A percentile compares a stretch with the other conserved stretches of the same genome.
Conservation (phyloP, 2,888 invertebrate genomes). For the Amblyteles armatorius region DNA sequence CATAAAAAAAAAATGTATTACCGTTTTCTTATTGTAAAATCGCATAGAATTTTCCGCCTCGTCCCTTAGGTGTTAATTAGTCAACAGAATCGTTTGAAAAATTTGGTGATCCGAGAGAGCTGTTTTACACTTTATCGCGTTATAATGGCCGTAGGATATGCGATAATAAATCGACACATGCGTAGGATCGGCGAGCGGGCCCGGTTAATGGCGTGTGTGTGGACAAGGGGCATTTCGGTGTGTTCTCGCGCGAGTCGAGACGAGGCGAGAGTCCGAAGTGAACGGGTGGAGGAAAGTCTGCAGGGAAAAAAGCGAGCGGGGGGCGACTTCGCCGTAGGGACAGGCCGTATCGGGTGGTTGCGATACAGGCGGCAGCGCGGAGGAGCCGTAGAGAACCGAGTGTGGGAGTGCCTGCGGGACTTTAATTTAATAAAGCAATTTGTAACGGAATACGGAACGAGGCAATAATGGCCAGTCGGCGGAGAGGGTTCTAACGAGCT, state of each 20-base stretch:
- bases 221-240: slow-evolving; percentile 47
- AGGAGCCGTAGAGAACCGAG: slow-evolving; percentile 67
- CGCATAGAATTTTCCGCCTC: neutral
- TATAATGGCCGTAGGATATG: slow-evolving; percentile 18
- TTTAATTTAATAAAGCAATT: slow-evolving; percentile 85
- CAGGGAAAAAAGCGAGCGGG: slow-evolving; percentile 52
- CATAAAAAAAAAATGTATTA: neutral
- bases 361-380: slow-evolving; percentile 58
- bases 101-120: slow-evolving; percentile 24
- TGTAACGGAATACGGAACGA: slow-evolving; percentile 85
- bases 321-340: slow-evolving; percentile 55
- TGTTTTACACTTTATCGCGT: slow-evolving; percentile 26
- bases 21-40: neutral
- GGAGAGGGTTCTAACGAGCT: slow-evolving; percentile 84
- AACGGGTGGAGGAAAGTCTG: slow-evolving; percentile 39
- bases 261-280: slow-evolving; percentile 26
- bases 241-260: slow-evolving; percentile 24
- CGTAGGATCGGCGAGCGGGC: slow-evolving; percentile 4
- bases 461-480: slow-evolving; percentile 84
- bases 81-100: slow-evolving; percentile 19
- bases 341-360: slow-evolving; percentile 37
- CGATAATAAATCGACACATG: slow-evolving; percentile 41
- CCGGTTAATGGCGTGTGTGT: slow-evolving; percentile 62
- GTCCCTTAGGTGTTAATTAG: slow-evolving; percentile 34
- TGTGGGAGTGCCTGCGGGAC: slow-evolving; percentile 80